Evolutionary conservation across 2,888 invertebrate species (phyloP), one percentile per base, ranked within the genome.

Genomic region (Tenthredo distinguenda): DNA sequence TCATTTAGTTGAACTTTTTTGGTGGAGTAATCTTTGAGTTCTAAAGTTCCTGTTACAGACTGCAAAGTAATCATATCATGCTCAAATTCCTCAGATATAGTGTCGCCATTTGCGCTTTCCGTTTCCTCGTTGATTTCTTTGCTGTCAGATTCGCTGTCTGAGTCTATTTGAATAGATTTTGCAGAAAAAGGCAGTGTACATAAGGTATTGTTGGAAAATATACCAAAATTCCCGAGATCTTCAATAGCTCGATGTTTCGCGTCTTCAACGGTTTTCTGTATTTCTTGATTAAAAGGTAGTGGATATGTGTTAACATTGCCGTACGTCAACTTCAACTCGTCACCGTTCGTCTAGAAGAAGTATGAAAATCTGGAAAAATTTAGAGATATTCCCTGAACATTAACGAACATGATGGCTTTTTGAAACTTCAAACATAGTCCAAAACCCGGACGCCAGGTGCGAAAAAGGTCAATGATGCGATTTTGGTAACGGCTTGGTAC

Each of bases 1-100:
- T 74, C 15, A 40, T 74, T 74, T 4, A 74, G 26, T 40, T 82
- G 6, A 81, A 81, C 65, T 55, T 34, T 47, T 74, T 74, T n/a
- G 43, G 21, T 74, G 21, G 74, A 74, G 26, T 74, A 74, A 74
- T 74, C 43, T 74, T 74, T 74, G 43, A 74, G 74, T 74, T 74
- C 74, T 26, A 74, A 74, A 47, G 47, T 47, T 47, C 47, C 74
- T 47, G 74, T 74, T 43, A 74, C 74, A 74, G 74, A 47, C 26
- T 74, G 74, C 26, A 74, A 26, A n/a, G 74, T 74, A 26, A 47
- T n/a, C 74, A 40, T 74, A 26, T 74, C 74, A 40, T 74, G 43
- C 26, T 40, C 47, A 74, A 74, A 47, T 74, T 74, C 74, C 47
- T 21, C 47, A 43, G 47, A 47, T 26, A 43, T 26, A 47, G 40